Evolutionary conservation across 2,113 vertebrate species (phyloP).

Genomic region (Ranitomeya imitator): DNA sequence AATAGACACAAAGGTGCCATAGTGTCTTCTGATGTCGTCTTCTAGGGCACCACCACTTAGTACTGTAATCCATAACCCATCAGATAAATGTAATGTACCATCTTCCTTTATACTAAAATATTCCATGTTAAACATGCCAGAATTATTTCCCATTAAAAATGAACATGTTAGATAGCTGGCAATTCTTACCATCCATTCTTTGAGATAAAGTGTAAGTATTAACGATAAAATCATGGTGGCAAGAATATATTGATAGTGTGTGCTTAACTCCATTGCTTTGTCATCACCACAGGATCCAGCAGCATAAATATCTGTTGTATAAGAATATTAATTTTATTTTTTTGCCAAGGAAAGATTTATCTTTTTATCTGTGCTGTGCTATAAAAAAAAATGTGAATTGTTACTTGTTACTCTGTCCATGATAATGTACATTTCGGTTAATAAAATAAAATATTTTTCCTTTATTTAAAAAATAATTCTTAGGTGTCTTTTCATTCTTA

Average conservation of each 20-base stretch:
- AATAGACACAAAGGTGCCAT: neutral
- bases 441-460: slow-evolving; percentile 54
- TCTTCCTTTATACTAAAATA: slow-evolving; percentile 30
- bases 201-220: slow-evolving; percentile 39
- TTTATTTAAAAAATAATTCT: slow-evolving; percentile 36
- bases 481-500: neutral
- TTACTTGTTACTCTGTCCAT: slow-evolving; percentile 53
- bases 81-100: slow-evolving; percentile 21
- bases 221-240: slow-evolving; percentile 37
- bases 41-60: slow-evolving; percentile 36
- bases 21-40: neutral
- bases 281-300: slow-evolving; percentile 22
- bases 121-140: slow-evolving; percentile 34
- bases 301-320: slow-evolving; percentile 53
- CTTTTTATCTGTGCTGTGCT: slow-evolving; percentile 55
- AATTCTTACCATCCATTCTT: slow-evolving; percentile 29
- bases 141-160: slow-evolving; percentile 37
- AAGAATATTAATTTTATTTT: slow-evolving; percentile 52
- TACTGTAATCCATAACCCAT: slow-evolving; percentile 23
- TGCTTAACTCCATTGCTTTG: slow-evolving; percentile 42
- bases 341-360: slow-evolving; percentile 56
- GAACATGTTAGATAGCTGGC: neutral
- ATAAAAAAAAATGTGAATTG: slow-evolving; percentile 56
- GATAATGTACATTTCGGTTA: slow-evolving; percentile 53
- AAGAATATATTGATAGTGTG: slow-evolving; percentile 39